Evolutionary conservation across 2,113 vertebrate species (phyloP), one percentile per base, ranked within the genome.

Genomic region (Epinephelus moara): DNA sequence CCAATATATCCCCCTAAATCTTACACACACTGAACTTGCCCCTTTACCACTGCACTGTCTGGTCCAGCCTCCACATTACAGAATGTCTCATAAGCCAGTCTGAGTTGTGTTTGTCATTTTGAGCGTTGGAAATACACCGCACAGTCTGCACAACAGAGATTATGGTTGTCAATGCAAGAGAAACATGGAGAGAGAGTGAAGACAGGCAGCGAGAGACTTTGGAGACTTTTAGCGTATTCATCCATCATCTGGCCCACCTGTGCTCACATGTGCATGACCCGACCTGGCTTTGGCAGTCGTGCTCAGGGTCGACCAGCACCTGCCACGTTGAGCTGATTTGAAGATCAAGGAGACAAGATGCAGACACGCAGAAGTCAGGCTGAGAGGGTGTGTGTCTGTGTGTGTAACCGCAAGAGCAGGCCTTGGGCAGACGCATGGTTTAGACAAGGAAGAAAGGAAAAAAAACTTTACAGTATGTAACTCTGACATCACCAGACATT

Each of bases 181-280:
- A 84, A 52, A 71, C 71, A 70, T 25, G 23, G 52, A 62, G 40
- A 79, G 12, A 73, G 75, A 78, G 66, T 27, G 63, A 68, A 60
- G 71, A 81, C 81, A 77, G 60, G 55, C 59, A 40, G 80, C 6
- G 33, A 37, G 33, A 37, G 9, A 57, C 70, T 70, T 49, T 70
- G 64, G 15, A 88, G 60, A 81, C 66, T 17, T 60, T 80, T 47
- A 70, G 78, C 53, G 57, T 68, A 69, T 47, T 68, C 73, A 87
- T 89, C 78, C 72, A 91, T 93, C 85, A 91, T 89, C 64, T 68
- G 78, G 82, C 61, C 70, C 82, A 85, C 87, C 88, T 90, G 85
- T 53, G 69, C 78, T 89, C 57, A 59, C 81, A 88, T 55, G 80
- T 89, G 83, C 74, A 82, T 60, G 75, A 72, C 70, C 70, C 42